Percentiles rank a stretch among this genome's conserved stretches.
These are phyloP conservation scores for Rhabdophis nuchalis DNA, from an alignment of 2,797 vertebrate genomes.

Conservation along the genomic window DNA sequence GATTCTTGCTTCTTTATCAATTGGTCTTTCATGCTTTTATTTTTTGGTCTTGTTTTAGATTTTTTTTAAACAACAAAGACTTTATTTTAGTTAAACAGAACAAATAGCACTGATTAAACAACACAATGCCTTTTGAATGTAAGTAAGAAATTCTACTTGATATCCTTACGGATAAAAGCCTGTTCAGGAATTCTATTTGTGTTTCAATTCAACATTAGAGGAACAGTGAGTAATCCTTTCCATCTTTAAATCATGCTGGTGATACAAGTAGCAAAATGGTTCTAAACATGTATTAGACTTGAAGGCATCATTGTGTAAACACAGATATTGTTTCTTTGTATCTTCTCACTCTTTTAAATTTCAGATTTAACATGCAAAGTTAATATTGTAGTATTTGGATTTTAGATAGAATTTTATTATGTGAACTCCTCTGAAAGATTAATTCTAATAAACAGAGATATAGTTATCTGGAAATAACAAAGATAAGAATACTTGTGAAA, in stretches of 20 bases:
- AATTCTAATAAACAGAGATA: not conserved
- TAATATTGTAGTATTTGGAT: not conserved
- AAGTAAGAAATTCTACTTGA: not conserved
- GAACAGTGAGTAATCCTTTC: not conserved
- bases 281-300: not conserved
- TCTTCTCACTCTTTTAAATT: not conserved
- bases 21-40: not conserved
- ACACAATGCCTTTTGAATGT: not conserved
- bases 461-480: not conserved
- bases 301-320: not conserved
- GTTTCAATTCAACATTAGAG: not conserved
- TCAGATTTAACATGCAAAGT: not conserved
- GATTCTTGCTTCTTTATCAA: not conserved
- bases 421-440: not conserved
- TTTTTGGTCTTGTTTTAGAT: not conserved
- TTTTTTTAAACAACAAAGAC: not conserved
- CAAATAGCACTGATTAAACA: not conserved
- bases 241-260: not conserved
- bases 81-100: not conserved
- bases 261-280: not conserved
- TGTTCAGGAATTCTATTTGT: not conserved
- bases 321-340: not conserved
- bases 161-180: not conserved
- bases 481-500: not conserved
- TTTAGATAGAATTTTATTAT: not conserved